Evolutionary conservation across 2,113 vertebrate genomes (phyloP).

Genomic region (Apistogramma diplotaenia): DNA sequence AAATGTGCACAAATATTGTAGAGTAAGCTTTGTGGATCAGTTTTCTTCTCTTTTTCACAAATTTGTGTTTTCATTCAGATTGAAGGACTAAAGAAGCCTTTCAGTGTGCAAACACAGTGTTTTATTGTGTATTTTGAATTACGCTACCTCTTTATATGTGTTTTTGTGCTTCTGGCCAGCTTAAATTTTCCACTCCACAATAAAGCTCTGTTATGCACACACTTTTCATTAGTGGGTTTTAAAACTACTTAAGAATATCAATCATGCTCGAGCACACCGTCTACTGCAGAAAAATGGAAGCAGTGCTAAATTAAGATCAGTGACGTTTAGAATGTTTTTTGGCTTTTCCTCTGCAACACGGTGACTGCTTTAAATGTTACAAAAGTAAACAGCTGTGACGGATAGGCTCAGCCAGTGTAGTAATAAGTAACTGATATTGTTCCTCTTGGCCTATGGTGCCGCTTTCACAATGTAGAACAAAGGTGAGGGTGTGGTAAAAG

Average conservation of each 20-base stretch:
- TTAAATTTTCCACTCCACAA: not conserved
- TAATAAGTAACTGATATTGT: not conserved
- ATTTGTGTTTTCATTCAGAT: no score
- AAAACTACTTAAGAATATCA: not conserved
- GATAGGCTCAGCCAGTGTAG: not conserved
- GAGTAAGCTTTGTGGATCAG: no score
- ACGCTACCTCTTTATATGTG: no score
- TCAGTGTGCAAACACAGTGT: no score
- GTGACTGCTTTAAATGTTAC: not conserved
- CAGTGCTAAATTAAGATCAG: not conserved
- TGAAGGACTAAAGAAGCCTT: no score
- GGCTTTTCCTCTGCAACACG: not conserved
- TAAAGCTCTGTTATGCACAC: not conserved
- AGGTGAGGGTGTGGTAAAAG: constrained; percentile 4
- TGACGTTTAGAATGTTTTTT: no score
- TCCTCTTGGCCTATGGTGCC: not conserved
- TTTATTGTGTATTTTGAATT: no score
- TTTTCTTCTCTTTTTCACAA: no score
- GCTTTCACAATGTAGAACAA: constrained; percentile 5
- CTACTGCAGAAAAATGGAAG: not conserved
- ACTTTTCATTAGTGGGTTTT: not conserved
- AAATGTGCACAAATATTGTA: no score
- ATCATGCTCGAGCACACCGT: not conserved
- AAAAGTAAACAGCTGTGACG: not conserved
- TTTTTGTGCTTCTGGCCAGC: no score